These are phyloP conservation scores for Samia ricini DNA, from an alignment of 1,140 invertebrate genomes.

Conservation along the genomic window DNA sequence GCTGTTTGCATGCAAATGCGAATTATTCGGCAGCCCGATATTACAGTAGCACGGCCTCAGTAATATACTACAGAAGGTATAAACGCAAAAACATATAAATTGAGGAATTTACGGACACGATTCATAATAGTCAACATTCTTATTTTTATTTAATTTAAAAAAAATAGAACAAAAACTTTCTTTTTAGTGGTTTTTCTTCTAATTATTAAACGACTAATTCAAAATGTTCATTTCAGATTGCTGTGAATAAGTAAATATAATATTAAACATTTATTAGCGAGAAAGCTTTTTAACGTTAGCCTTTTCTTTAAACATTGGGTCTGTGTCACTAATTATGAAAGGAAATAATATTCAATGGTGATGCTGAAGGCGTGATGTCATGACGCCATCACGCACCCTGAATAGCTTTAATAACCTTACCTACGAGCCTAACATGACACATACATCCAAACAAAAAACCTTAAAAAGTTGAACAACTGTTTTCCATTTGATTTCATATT, in stretches of 20 bases:
- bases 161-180: too few species aligned
- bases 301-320: background rate
- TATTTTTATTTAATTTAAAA: too few species aligned
- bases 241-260: too few species aligned
- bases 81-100: background rate
- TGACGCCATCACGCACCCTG: background rate
- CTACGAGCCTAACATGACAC: background rate
- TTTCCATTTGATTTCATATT: too few species aligned
- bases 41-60: background rate
- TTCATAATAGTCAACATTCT: too few species aligned
- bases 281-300: background rate
- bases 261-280: too few species aligned
- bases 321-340: background rate
- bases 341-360: background rate
- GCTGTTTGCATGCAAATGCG: conserved; percentile 39
- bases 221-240: too few species aligned
- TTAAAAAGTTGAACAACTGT: too few species aligned
- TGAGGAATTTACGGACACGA: background rate
- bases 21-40: conserved; percentile 25
- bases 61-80: background rate
- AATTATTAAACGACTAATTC: too few species aligned
- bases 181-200: too few species aligned
- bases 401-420: background rate
- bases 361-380: background rate
- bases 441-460: too few species aligned